Evolutionary conservation across 2,888 invertebrate genomes (phyloP).

Genomic region (Cryptosula pallasiana): DNA sequence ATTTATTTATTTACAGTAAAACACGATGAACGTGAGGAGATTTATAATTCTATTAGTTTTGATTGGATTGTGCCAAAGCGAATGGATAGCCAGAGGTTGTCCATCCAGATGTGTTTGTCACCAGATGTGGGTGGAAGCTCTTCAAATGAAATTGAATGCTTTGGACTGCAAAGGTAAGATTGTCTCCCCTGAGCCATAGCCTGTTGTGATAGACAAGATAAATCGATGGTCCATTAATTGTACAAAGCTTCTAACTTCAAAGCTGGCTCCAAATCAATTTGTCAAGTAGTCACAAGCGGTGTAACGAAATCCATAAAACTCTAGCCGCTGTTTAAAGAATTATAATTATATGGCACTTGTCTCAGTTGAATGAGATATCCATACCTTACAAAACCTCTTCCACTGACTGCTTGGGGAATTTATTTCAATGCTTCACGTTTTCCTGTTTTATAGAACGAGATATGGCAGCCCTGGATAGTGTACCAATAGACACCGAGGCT

Average conservation of each 20-base stretch:
- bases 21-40: neutral
- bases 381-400: too few relatives aligned
- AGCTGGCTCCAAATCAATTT: too few relatives aligned
- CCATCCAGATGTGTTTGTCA: neutral
- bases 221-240: neutral
- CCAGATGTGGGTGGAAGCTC: neutral
- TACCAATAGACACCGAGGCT: neutral
- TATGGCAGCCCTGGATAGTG: neutral
- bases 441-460: conserved; percentile 16
- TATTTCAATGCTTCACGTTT: neutral
- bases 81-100: neutral
- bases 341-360: too few relatives aligned
- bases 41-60: neutral
- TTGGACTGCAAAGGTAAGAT: conserved; percentile 14
- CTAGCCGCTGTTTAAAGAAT: too few relatives aligned
- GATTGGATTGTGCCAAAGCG: neutral
- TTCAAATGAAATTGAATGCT: neutral
- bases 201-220: neutral
- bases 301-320: too few relatives aligned
- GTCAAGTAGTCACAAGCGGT: too few relatives aligned
- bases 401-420: neutral
- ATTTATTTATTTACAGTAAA: too few relatives aligned
- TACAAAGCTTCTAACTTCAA: neutral
- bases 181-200: neutral
- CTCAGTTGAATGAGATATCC: too few relatives aligned